Evolutionary conservation across 2,797 vertebrate species (phyloP), one percentile per base, ranked within the genome.

Genomic region (Ctenochaetus hawaiiensis): DNA sequence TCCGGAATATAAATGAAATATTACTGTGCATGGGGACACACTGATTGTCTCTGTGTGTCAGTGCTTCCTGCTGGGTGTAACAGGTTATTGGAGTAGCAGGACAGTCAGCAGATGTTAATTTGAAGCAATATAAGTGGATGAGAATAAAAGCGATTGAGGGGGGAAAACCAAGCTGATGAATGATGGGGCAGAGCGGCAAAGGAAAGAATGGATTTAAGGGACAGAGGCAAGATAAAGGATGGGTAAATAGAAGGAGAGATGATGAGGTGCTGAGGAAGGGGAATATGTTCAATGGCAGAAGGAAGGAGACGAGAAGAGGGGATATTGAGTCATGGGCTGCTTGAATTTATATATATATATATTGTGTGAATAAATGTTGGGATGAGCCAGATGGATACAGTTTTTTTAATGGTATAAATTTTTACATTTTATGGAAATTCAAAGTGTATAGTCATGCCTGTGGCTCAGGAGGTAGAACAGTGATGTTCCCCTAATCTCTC

Each of bases 91-190:
- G 70, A 70, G 75, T 30, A 81, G 84, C 87, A 60, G 80, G 54
- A 74, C 79, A 87, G 80, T 87, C 83, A 87, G 83, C 83, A 87
- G 84, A 90, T 83, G 86, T 87, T 92, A 81, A 92, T 91, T 89
- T 85, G 83, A 82, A 76, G 79, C 77, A 86, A 81, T 63, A 58
- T 68, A 65, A 60, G 73, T 58, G 58, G 73, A 80, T 60, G 63
- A 81, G 58, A 81, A 72, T 30, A 67, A 43, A 57, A 41, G 53
- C 72, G 30, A 74, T 74, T 61, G 62, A 49, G 51, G 60, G 57
- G 47, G 20, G 12, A 37, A 47, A 11, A 20, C 5, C 8, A 66
- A 61, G 67, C 69, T 43, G 64, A 70, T 81, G 82, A 88, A 82
- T 87, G 83, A 81, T 83, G 80, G 68, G 57, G 26, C 69, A 56